Percentiles rank a stretch among this genome's conserved stretches.
phyloP scores from a whole-genome alignment of 1,140 invertebrate genomes.

The Megalonaias nervosa region DNA sequence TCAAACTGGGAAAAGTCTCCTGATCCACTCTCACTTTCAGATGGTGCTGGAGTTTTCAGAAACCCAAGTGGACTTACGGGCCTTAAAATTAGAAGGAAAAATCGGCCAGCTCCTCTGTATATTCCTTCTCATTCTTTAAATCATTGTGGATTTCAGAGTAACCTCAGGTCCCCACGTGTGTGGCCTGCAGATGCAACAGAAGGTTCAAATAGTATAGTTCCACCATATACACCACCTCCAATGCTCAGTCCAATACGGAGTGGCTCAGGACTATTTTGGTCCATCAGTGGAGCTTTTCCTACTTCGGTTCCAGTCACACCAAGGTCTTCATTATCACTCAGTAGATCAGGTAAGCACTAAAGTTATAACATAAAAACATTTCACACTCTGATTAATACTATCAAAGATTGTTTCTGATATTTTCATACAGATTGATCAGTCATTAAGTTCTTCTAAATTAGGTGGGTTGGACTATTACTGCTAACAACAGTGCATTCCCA shows the following conservation, averaged over 20 bases:
- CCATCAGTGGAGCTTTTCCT: slow-evolving; percentile 46
- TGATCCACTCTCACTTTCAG: slow-evolving; percentile 60
- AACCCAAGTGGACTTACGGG: slow-evolving; percentile 76
- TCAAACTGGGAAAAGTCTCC: slow-evolving; percentile 45
- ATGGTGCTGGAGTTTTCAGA: slow-evolving; percentile 81
- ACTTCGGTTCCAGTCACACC: slow-evolving; percentile 16
- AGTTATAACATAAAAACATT: neutral
- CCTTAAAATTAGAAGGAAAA: slow-evolving; percentile 74
- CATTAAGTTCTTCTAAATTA: too few relatives aligned
- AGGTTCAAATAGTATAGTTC: slow-evolving; percentile 71
- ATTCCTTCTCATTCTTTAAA: slow-evolving; percentile 74
- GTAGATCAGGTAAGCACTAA: slow-evolving; percentile 42
- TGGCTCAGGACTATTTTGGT: slow-evolving; percentile 87
- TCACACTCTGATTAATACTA: neutral
- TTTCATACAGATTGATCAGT: too few relatives aligned
- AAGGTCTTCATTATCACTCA: slow-evolving; percentile 13
- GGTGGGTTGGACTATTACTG: too few relatives aligned
- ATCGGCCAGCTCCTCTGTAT: slow-evolving; percentile 76
- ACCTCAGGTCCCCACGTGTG: slow-evolving; percentile 75
- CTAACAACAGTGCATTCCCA: too few relatives aligned
- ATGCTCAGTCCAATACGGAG: slow-evolving; percentile 91
- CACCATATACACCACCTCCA: slow-evolving; percentile 89
- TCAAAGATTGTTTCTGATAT: too few relatives aligned
- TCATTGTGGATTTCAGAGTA: slow-evolving; percentile 72
- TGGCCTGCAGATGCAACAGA: slow-evolving; percentile 62